Base-by-base conservation (phyloP, 2,888 invertebrate species). In the Trachelus iudaicus region DNA sequence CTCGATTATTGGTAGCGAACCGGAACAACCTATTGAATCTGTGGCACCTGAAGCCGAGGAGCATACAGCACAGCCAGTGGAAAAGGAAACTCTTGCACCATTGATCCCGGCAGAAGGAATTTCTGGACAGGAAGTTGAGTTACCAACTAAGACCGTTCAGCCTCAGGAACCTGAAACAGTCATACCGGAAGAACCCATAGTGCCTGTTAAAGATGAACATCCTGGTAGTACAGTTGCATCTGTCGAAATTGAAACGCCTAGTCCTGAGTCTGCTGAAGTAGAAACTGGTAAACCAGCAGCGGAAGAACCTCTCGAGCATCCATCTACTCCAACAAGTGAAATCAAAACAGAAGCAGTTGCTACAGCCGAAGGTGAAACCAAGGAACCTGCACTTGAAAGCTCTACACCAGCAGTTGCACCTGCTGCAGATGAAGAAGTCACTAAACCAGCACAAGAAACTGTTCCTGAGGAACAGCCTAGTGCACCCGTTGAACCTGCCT, bases 41-140 rank as follows among this genome's bases (percentile, higher is more conserved):
- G 79, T 69, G 71, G 82, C 78, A 79, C 74, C 73, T 71, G 76
- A 83, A 76, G 69, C 33, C 35, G 71, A 71, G 71, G 33, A 71
- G 30, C 69, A 77, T 34, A 82, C 79, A 73, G 77, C 73, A 34
- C 79, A 76, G 77, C 77, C 83, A 35, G 69, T 75, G 11, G 83
- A 82, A 79, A 68, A 30, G 69, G 80, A 81, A 75, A 71, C 77
- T 56, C 75, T 79, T 23, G 40, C 37, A 34, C 73, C 30, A 37
- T 31, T 13, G 23, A 15, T 76, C 79, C 69, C 35, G 68, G 12
- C 34, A 34, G 73, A 13, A 75, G 33, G 76, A 15, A 40, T 40
- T 40, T 40, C 40, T 40, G 15, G 6, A 40, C 15, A 40, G 6
- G 40, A 40, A 15, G 15, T 6, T 40, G 40, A 40, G 40, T 15